Evolutionary conservation across 2,797 vertebrate species (phyloP), one percentile per base, ranked within the genome.

Genomic region (Leuciscus waleckii): DNA sequence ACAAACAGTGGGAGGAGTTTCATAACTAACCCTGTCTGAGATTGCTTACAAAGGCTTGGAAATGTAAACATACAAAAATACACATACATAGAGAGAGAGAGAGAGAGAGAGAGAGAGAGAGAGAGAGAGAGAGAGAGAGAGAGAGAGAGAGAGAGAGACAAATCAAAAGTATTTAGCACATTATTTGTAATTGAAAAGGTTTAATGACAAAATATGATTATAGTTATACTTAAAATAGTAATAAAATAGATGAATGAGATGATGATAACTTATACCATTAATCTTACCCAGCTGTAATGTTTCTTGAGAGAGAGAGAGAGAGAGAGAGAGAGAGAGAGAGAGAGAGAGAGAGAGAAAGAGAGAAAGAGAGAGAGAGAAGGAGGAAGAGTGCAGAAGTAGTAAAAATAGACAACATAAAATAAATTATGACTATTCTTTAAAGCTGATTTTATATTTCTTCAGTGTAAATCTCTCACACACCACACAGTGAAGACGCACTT

Each of bases 21-120:
- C 63, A 77, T 43, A 69, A 77, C n/a, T 77, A 39, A 39, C 10
- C 3, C 43, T 49, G 41, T 3, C 43, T 65, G 56, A 61, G 56
- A 82, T 63, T 4, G 29, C 49, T 75, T 75, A 83, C 41, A 37
- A 75, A 67, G 23, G 16, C 58, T 76, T 49, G 23, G n/a, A 75
- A 76, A 76, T 67, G 32, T 67, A 54, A 83, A 67, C 71, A 41
- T 10, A 39, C 82, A 76, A 35, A 51, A 83, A 61, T 46, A 82
- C 41, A 46, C 63, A 82, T 16, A 43, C 11, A 61, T 11, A 32
- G 4, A 54, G n/a, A 81, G 16, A 81, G 13, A 51, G 73, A 74
- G 19, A 41, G 7, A 23, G 32, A 21, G 7, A 54, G 51, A 54
- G 6, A 68, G 69, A 73, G 41, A 23, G 32, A 21, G 6, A 32